Conservation (phyloP, 2,113 vertebrate species). For the Ellobius talpinus region DNA sequence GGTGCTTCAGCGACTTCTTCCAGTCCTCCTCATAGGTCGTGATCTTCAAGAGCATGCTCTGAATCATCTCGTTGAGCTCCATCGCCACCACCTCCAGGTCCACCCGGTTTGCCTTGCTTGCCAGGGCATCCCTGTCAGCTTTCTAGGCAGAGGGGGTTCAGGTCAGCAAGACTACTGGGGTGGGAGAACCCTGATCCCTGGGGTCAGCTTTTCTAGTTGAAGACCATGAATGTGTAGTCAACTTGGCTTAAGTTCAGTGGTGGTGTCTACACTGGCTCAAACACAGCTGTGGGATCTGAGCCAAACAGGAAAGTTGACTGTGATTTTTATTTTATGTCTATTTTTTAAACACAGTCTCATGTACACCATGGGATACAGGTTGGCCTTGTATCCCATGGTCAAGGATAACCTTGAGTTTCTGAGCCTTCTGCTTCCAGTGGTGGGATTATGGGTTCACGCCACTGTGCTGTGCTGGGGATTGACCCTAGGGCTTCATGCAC, state of each 20-base stretch:
- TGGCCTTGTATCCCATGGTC: not conserved
- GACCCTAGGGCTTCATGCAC: not conserved
- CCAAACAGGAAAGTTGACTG: not conserved
- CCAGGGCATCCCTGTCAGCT: slow-evolving; percentile 76
- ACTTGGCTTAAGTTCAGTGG: slow-evolving; percentile 11
- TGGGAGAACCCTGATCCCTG: not conserved
- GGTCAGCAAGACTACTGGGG: not conserved
- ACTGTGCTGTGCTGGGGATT: not conserved
- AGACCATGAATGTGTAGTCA: not conserved
- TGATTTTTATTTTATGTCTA: not conserved
- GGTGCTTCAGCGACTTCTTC: slow-evolving; percentile 78
- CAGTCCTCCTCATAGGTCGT: slow-evolving; percentile 76
- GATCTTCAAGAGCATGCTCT: slow-evolving; percentile 82
- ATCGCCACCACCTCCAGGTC: slow-evolving; percentile 75
- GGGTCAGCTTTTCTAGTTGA: not conserved
- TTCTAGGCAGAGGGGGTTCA: slow-evolving; percentile 78
- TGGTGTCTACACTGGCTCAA: not conserved
- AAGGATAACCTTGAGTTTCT: not conserved
- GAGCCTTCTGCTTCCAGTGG: not conserved
- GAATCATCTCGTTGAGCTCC: slow-evolving; percentile 81
- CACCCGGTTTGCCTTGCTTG: slow-evolving; percentile 73
- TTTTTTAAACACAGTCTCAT: not conserved
- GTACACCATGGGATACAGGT: not conserved
- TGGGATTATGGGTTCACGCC: not conserved
- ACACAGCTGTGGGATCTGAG: not conserved